Evolutionary conservation across 1,140 invertebrate genomes (phyloP).

Genomic region (Neotoxoptera formosana): DNA sequence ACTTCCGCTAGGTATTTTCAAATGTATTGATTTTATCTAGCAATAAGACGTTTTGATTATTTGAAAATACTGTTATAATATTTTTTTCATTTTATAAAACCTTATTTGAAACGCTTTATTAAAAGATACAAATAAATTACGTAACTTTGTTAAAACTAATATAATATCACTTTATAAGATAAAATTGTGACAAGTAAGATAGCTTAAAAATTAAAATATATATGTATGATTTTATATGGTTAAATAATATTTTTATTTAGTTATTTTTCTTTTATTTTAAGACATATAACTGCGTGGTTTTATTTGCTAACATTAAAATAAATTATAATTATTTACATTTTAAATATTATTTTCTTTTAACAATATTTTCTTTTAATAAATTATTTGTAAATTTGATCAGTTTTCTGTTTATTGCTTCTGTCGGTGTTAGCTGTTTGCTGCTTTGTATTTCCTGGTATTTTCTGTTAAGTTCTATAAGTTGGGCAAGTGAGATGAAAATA

Average conservation of each 20-base stretch:
- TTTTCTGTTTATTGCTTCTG: background rate
- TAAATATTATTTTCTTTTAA: background rate
- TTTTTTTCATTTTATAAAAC: background rate
- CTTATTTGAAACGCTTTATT: background rate
- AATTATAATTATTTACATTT: background rate
- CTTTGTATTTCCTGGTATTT: background rate
- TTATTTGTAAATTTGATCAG: background rate
- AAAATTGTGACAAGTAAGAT: background rate
- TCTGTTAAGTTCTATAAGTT: background rate
- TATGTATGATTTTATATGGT: background rate
- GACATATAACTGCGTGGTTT: background rate
- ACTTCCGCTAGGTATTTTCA: background rate
- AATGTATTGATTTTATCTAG: conserved; percentile 22
- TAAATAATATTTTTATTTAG: background rate
- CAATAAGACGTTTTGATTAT: background rate
- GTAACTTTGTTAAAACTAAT: conserved; percentile 14
- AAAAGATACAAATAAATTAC: background rate
- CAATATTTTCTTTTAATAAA: too few species aligned
- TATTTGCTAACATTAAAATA: background rate
- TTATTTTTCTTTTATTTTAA: background rate
- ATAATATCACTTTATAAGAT: background rate
- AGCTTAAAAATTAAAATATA: background rate
- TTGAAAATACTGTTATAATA: background rate
- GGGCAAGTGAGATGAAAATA: background rate
- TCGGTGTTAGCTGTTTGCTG: background rate